Evolutionary conservation across 2,113 vertebrate species (phyloP).

Genomic region (Ardeotis arabs): DNA sequence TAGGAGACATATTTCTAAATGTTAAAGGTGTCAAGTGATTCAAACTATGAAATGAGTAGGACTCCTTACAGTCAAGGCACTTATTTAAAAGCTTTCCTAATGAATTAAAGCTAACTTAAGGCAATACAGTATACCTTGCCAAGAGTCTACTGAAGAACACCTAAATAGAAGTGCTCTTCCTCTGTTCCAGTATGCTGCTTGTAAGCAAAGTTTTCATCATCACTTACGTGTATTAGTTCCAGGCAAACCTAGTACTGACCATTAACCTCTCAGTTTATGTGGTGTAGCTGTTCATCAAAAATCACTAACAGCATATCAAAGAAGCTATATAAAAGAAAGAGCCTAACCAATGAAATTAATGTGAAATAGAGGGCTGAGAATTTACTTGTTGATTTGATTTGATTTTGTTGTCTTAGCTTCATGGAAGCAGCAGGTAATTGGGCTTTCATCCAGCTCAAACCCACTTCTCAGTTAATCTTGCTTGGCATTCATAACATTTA

Average conservation of each 20-base stretch:
- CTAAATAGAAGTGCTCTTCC: neutral
- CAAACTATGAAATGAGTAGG: neutral
- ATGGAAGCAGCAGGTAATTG: neutral
- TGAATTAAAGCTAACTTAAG: neutral
- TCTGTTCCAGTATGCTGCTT: neutral
- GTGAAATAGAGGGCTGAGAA: neutral
- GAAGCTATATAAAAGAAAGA: neutral
- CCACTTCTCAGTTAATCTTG: constrained; percentile 5
- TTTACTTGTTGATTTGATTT: neutral
- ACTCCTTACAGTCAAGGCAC: neutral
- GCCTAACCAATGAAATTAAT: neutral
- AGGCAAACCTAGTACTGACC: neutral
- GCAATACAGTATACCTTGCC: neutral
- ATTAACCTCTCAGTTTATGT: neutral
- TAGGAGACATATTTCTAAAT: neutral
- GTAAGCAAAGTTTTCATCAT: neutral
- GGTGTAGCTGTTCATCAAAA: neutral
- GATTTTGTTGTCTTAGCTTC: neutral
- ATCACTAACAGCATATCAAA: neutral
- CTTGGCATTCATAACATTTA: constrained; percentile 41
- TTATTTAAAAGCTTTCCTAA: neutral
- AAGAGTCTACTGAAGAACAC: neutral
- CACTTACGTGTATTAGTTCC: neutral
- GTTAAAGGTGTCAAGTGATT: neutral
- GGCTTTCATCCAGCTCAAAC: neutral